Evolutionary conservation across 2,113 vertebrate genomes (phyloP).

Genomic region (Percina caprodes): DNA sequence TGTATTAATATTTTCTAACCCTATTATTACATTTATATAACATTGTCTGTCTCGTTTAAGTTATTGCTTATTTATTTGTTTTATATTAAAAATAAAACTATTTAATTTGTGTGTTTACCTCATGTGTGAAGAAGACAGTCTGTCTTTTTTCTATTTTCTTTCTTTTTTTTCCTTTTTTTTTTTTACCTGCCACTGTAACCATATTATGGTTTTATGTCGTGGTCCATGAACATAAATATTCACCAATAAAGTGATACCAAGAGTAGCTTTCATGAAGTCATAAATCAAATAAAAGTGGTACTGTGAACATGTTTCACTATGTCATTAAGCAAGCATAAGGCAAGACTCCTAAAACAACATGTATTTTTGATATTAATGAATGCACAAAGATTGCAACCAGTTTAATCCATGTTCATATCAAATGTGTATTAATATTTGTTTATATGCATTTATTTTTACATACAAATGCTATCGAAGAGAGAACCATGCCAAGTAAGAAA

Average conservation of each 20-base stretch:
- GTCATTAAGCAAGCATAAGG: background rate
- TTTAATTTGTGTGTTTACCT: constrained; percentile 22
- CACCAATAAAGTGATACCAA: background rate
- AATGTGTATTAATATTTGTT: background rate
- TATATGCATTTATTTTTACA: constrained; percentile 7
- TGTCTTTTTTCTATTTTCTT: background rate
- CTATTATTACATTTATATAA: constrained; percentile 34
- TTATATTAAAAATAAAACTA: constrained; percentile 37
- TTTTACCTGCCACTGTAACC: background rate
- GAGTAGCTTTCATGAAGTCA: background rate
- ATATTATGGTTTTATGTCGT: background rate
- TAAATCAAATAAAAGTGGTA: background rate
- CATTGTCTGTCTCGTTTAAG: constrained; percentile 16
- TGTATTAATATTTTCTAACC: constrained; percentile 23
- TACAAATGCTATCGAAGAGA: background rate
- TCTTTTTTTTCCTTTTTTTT: too few relatives aligned
- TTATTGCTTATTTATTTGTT: constrained; percentile 50
- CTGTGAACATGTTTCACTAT: background rate
- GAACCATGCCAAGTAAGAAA: constrained; percentile 1
- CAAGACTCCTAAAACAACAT: background rate
- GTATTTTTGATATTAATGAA: background rate
- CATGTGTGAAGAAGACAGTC: constrained; percentile 7
- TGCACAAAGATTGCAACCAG: background rate
- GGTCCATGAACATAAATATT: background rate
- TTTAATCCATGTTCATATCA: background rate